A percentile compares a stretch with the other conserved stretches of the same genome.
Evolutionary conservation across 1,140 invertebrate species (phyloP).

Genomic region (Mesaphorura yosii): DNA sequence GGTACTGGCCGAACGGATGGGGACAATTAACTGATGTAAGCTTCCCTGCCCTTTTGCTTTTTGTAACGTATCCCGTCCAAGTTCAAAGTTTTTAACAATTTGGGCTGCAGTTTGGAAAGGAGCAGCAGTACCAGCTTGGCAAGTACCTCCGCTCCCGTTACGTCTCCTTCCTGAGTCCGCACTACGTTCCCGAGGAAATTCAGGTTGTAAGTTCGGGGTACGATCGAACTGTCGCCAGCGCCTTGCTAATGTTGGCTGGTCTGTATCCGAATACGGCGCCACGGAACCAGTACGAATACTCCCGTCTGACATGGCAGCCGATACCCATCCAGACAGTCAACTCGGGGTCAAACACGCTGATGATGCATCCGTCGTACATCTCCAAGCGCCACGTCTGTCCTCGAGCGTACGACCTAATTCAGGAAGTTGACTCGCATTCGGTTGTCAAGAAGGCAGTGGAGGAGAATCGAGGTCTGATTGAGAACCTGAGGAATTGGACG

Average conservation of each 20-base stretch:
- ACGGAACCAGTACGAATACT: neutral
- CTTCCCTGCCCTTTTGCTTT: neutral
- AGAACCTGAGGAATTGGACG: no score
- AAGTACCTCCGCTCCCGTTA: neutral
- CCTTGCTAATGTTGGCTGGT: neutral
- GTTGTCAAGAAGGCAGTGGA: no score
- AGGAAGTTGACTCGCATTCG: no score
- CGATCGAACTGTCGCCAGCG: neutral
- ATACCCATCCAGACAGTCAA: neutral
- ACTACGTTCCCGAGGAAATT: neutral
- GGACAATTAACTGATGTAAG: constrained; percentile 65
- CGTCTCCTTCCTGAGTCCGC: neutral
- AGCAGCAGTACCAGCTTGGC: constrained; percentile 3
- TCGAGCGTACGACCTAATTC: no score
- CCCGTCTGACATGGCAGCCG: neutral
- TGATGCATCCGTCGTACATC: no score
- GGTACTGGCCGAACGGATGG: constrained; percentile 58
- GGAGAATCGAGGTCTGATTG: no score
- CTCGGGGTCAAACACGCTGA: no score
- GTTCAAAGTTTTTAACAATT: neutral
- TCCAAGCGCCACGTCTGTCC: no score
- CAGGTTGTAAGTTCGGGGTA: neutral
- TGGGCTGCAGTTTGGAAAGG: neutral
- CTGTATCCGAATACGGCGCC: neutral
- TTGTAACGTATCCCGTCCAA: neutral